Conservation (phyloP, 1,140 invertebrate genomes). For the Amphibalanus amphitrite region DNA sequence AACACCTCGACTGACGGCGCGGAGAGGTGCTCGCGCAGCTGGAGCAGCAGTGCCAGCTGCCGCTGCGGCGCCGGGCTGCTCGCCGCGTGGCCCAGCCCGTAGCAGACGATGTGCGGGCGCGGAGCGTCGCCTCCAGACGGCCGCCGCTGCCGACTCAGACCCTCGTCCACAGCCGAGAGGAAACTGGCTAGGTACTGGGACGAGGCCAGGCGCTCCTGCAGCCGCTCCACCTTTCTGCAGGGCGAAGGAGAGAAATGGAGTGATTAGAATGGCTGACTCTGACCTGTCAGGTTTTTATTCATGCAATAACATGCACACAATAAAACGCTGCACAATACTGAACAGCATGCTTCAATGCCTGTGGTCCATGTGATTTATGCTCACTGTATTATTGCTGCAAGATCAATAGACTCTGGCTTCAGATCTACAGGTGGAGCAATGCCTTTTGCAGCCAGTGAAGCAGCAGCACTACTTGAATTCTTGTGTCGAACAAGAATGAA, state of each 20-base stretch:
- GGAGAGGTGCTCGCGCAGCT: conserved; percentile 8
- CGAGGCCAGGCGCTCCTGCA: neutral
- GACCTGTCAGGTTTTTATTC: neutral
- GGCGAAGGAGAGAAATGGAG: neutral
- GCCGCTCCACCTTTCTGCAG: neutral
- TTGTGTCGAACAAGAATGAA: neutral
- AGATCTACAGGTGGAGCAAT: neutral
- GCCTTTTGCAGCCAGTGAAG: neutral
- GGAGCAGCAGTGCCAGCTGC: conserved; percentile 16
- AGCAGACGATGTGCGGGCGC: conserved; percentile 14
- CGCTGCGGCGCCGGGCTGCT: conserved; percentile 12
- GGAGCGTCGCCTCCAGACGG: neutral
- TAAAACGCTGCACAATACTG: neutral
- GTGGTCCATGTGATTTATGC: no score
- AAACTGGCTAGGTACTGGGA: neutral
- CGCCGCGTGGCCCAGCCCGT: conserved; percentile 16
- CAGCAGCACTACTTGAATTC: neutral
- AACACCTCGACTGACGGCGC: conserved; percentile 8
- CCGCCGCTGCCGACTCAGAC: neutral
- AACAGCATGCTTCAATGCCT: no score
- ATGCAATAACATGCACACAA: neutral
- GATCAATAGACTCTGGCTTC: neutral
- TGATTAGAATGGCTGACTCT: neutral
- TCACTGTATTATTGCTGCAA: neutral
- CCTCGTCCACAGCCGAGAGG: neutral